phyloP scores from a whole-genome alignment of 92 coral and sea anemone genomes.

The Micromussa lordhowensis region DNA sequence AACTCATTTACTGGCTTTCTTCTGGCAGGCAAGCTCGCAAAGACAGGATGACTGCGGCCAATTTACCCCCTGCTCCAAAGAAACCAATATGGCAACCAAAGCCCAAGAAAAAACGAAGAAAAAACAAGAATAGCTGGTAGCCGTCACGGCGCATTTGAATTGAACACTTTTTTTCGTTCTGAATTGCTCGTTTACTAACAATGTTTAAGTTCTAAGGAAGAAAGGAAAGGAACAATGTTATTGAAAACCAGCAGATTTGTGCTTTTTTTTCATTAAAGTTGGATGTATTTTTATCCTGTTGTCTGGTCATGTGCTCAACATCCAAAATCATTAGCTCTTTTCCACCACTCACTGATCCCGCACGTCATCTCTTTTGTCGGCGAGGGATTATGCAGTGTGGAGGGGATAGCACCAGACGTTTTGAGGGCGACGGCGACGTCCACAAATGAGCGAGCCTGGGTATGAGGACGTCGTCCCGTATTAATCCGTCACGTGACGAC shows the following conservation, averaged over 20 bases:
- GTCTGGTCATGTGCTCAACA: neutral
- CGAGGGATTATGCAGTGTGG: too few species aligned
- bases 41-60: neutral
- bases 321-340: neutral
- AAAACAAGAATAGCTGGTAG: neutral
- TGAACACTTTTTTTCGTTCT: neutral
- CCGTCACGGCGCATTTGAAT: neutral
- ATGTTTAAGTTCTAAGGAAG: too few species aligned
- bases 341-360: too few species aligned
- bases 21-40: neutral
- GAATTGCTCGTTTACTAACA: too few species aligned
- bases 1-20: neutral
- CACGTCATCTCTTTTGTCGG: too few species aligned
- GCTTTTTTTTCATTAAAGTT: neutral
- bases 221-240: neutral
- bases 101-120: neutral
- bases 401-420: too few species aligned
- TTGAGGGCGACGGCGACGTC: too few species aligned
- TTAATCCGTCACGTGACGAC: too few species aligned
- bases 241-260: neutral
- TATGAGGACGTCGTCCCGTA: too few species aligned
- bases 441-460: too few species aligned
- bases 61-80: neutral
- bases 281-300: neutral
- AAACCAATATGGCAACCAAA: neutral